Conservation (phyloP, 2,797 vertebrate genomes). For the Sarcoramphus papa region DNA sequence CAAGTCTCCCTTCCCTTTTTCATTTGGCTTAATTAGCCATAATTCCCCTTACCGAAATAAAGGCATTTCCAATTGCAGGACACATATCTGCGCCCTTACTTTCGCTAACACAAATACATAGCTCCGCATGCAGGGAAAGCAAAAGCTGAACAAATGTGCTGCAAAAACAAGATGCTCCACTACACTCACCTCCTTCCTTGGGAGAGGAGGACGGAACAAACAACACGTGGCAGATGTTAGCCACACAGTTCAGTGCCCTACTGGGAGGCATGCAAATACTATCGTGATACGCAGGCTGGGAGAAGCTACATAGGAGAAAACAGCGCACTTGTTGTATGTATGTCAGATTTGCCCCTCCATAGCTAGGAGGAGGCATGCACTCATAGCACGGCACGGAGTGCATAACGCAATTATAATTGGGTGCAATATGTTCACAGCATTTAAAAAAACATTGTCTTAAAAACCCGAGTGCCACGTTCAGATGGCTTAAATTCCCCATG, state of each 20-base stretch:
- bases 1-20: constrained; percentile 42
- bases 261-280: constrained; percentile 53
- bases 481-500: constrained; percentile 67
- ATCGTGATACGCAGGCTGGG: neutral
- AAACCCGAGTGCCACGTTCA: constrained; percentile 51
- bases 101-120: neutral
- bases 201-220: constrained; percentile 59
- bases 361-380: constrained; percentile 30
- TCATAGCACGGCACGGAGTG: constrained; percentile 24
- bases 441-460: constrained; percentile 50
- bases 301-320: constrained; percentile 14
- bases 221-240: constrained; percentile 65
- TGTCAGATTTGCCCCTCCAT: constrained; percentile 53
- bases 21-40: constrained; percentile 51
- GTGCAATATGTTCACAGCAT: constrained; percentile 58
- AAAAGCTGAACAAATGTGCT: constrained; percentile 48
- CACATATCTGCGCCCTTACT: constrained; percentile 13
- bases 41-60: constrained; percentile 32
- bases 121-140: neutral
- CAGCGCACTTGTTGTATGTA: constrained; percentile 29
- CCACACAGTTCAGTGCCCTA: constrained; percentile 59
- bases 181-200: constrained; percentile 58
- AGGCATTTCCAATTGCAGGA: constrained; percentile 19
- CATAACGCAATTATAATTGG: constrained; percentile 58
- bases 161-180: constrained; percentile 57